These are phyloP conservation scores for Lycaena phlaeas DNA, from an alignment of 2,888 invertebrate genomes.

Conservation along the genomic window DNA sequence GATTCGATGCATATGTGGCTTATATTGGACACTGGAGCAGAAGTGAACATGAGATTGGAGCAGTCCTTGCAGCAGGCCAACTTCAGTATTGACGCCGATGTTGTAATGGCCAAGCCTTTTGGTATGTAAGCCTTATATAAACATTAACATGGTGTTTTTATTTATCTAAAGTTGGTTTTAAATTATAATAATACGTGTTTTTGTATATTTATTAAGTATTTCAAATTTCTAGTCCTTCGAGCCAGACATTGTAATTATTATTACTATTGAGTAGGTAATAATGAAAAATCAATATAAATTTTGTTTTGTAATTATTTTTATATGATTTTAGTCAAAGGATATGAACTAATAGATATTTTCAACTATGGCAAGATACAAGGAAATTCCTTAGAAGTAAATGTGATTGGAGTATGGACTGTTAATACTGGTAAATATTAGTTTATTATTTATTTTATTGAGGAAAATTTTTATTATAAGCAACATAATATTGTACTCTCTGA, in stretches of 20 bases:
- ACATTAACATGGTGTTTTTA: too few relatives aligned
- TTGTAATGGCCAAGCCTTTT: conserved; percentile 27
- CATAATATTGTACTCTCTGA: too few relatives aligned
- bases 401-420: conserved; percentile 35
- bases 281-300: too few relatives aligned
- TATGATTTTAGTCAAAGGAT: conserved; percentile 29
- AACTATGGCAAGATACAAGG: conserved; percentile 57
- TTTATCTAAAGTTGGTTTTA: too few relatives aligned
- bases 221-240: too few relatives aligned
- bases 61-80: conserved; percentile 28
- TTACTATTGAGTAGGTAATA: too few relatives aligned
- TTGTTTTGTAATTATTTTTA: too few relatives aligned
- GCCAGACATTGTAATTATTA: too few relatives aligned
- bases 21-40: conserved; percentile 22
- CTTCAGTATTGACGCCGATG: conserved; percentile 46
- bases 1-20: conserved; percentile 44
- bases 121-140: too few relatives aligned
- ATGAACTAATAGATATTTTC: conserved; percentile 39
- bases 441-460: neutral
- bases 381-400: conserved; percentile 35
- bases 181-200: too few relatives aligned
- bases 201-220: too few relatives aligned
- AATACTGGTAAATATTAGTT: conserved; percentile 26
- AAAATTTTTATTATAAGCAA: neutral
- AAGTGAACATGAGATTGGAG: conserved; percentile 7